Conservation (phyloP, 2,888 invertebrate genomes). For the Apeira syringaria region DNA sequence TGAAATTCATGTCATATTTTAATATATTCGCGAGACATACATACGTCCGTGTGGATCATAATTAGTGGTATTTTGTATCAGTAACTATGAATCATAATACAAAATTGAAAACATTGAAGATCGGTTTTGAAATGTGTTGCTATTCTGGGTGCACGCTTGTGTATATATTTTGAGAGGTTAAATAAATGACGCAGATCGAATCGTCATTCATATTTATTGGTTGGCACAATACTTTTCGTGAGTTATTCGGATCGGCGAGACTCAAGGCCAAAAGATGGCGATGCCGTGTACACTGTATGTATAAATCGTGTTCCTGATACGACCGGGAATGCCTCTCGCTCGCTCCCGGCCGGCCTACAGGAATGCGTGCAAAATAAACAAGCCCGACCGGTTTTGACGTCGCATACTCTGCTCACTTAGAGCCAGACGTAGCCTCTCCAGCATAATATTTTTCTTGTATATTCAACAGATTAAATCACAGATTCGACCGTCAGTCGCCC, state of each 20-base stretch:
- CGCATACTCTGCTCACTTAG: conserved; percentile 61
- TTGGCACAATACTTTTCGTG: conserved; percentile 46
- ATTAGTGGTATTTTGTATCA: too few relatives aligned
- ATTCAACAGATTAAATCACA: conserved; percentile 35
- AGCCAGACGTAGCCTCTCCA: conserved; percentile 58
- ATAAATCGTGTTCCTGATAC: conserved; percentile 67
- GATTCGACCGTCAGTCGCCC: conserved; percentile 35
- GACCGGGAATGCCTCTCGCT: conserved; percentile 69
- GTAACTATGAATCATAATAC: too few relatives aligned
- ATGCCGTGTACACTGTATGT: conserved; percentile 55
- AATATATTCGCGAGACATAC: too few relatives aligned
- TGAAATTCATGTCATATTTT: too few relatives aligned
- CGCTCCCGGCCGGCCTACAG: conserved; percentile 66
- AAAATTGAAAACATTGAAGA: too few relatives aligned
- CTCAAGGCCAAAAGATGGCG: conserved; percentile 65
- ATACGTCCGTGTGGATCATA: too few relatives aligned
- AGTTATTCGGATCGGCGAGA: conserved; percentile 40
- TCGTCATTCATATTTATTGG: conserved; percentile 37
- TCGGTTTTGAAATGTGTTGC: not conserved
- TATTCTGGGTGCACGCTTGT: conserved; percentile 16
- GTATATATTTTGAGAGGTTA: conserved; percentile 29
- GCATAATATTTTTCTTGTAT: conserved; percentile 47
- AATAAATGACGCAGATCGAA: conserved; percentile 43
- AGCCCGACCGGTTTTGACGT: conserved; percentile 72
- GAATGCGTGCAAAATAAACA: conserved; percentile 83